These are phyloP conservation scores for Callipepla squamata DNA, from an alignment of 2,113 vertebrate species.

Conservation along the genomic window DNA sequence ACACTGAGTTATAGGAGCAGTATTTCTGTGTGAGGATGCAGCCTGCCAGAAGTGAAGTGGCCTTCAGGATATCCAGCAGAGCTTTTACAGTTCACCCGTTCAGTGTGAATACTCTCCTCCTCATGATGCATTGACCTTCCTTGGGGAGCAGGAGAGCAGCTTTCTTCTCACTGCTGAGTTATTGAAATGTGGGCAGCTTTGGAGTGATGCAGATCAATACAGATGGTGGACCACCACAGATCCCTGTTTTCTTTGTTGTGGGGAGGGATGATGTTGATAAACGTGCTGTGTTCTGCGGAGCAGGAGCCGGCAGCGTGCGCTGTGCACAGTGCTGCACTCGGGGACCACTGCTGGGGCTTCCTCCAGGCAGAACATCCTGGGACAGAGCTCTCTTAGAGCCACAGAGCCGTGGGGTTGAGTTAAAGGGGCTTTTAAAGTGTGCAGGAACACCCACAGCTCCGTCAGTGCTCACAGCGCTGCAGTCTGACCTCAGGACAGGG, in stretches of 20 bases:
- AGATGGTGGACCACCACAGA: neutral
- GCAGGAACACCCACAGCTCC: no score
- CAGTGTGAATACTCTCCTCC: conserved; percentile 23
- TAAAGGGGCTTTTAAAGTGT: no score
- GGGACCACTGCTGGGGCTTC: neutral
- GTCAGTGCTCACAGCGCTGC: no score
- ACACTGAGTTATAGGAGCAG: neutral
- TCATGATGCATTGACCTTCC: conserved; percentile 25
- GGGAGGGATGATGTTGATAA: neutral
- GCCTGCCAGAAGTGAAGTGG: neutral
- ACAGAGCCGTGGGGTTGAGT: no score
- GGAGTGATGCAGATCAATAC: neutral
- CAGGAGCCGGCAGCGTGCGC: neutral
- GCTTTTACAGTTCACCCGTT: conserved; percentile 9
- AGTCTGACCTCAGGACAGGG: no score
- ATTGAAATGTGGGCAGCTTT: neutral
- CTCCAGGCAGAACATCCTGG: neutral
- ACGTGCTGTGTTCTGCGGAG: neutral
- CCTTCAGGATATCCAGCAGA: neutral
- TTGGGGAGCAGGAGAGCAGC: conserved; percentile 4
- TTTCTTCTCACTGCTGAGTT: conserved; percentile 24
- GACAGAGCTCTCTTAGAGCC: neutral
- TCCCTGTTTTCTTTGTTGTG: neutral
- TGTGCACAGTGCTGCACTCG: no score
- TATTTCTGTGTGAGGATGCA: neutral